Percentiles rank a stretch among this genome's conserved stretches.
phyloP scores from a whole-genome alignment of 2,888 invertebrate species.

The Gandaritis pyraliata region DNA sequence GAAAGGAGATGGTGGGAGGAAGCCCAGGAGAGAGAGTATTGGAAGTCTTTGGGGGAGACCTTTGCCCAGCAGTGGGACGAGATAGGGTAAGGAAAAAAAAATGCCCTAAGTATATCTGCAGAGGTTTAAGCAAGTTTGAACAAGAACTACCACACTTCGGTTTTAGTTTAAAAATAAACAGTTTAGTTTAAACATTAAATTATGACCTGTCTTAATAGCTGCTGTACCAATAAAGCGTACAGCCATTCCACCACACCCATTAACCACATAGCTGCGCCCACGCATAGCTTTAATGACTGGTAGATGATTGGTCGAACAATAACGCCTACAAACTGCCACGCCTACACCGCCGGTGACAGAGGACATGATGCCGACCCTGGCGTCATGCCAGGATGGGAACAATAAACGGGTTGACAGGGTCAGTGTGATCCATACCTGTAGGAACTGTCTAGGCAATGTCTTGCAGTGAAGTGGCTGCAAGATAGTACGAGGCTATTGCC shows the following conservation, averaged over 20 bases:
- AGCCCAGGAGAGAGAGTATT: no score
- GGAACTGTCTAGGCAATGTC: conserved; percentile 2
- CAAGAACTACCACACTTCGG: no score
- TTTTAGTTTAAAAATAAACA: no score
- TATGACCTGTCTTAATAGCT: conserved; percentile 1
- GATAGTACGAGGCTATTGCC: neutral
- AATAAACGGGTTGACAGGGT: conserved; percentile 14
- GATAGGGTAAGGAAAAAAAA: no score
- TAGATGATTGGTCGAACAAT: conserved; percentile 39
- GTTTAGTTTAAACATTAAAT: neutral
- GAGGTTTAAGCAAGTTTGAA: no score
- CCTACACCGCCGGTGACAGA: conserved; percentile 25
- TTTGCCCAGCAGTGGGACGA: no score
- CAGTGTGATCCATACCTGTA: conserved; percentile 6
- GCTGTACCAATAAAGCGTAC: conserved; percentile 8
- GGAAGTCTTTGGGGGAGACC: no score
- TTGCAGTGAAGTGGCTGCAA: neutral
- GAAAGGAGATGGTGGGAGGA: no score
- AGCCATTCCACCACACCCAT: conserved; percentile 17
- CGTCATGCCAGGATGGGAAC: conserved; percentile 23
- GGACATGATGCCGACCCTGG: conserved; percentile 26
- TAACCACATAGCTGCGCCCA: conserved; percentile 31
- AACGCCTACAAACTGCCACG: conserved; percentile 38
- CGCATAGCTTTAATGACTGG: conserved; percentile 30
- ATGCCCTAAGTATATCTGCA: no score